Evolutionary conservation across 1,140 invertebrate genomes (phyloP).

Genomic region (Agrypnia vestita): DNA sequence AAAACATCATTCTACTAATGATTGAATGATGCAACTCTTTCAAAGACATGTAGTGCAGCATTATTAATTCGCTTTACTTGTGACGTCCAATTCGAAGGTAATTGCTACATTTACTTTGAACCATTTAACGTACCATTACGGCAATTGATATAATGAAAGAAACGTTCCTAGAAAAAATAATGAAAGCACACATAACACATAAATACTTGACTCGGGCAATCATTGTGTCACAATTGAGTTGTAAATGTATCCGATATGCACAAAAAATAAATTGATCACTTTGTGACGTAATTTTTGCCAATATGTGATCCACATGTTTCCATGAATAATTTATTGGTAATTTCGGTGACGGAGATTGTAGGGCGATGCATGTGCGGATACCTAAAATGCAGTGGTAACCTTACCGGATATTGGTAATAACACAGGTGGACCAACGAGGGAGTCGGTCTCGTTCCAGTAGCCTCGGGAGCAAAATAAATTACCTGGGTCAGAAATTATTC

Average conservation of each 20-base stretch:
- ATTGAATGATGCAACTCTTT: too few relatives aligned
- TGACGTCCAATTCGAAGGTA: too few relatives aligned
- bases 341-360: not conserved
- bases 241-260: too few relatives aligned
- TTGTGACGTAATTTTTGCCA: not conserved
- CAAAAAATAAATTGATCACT: not conserved
- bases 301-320: not conserved
- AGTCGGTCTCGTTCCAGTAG: not conserved
- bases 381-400: not conserved
- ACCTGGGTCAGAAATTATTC: slow-evolving; percentile 1
- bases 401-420: slow-evolving; percentile 27
- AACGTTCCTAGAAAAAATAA: too few relatives aligned
- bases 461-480: not conserved
- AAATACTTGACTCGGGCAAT: not conserved
- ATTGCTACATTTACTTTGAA: too few relatives aligned
- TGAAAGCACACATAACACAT: too few relatives aligned
- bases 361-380: not conserved
- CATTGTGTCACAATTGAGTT: not conserved
- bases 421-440: slow-evolving; percentile 11
- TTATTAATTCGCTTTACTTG: too few relatives aligned
- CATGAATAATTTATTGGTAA: not conserved
- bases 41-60: too few relatives aligned
- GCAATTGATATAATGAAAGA: too few relatives aligned
- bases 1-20: too few relatives aligned
- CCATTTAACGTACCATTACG: too few relatives aligned